Percentiles rank a stretch among this genome's conserved stretches.
Evolutionary conservation across 2,113 vertebrate species (phyloP).

Genomic region (Pterocles burchelli): DNA sequence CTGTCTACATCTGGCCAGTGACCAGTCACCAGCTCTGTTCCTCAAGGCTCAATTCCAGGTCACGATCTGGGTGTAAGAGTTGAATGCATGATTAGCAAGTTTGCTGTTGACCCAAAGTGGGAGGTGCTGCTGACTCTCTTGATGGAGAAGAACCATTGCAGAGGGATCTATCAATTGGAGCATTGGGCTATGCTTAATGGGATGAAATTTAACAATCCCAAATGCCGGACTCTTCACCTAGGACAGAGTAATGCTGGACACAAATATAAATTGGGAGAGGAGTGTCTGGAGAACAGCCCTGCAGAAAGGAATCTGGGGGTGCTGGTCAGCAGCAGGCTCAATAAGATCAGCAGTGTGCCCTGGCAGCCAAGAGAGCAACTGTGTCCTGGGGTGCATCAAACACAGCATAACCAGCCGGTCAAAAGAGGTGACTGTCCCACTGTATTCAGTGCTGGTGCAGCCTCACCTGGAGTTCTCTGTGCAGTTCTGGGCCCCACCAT

Average conservation of each 20-base stretch:
- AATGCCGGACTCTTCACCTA: background rate
- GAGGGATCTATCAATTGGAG: too few species aligned
- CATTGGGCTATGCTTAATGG: background rate
- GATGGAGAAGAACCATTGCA: background rate
- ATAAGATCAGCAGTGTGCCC: too few species aligned
- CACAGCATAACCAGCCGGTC: accelerated
- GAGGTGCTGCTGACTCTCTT: background rate
- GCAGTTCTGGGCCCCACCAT: background rate
- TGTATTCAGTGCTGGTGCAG: accelerated
- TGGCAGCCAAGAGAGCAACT: too few species aligned
- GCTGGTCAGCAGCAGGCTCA: too few species aligned
- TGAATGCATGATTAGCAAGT: background rate
- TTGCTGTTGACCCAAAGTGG: background rate
- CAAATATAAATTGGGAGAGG: background rate
- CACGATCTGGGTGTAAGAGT: background rate
- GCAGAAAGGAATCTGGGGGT: too few species aligned
- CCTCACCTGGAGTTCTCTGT: background rate
- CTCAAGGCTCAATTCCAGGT: background rate
- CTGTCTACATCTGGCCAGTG: background rate
- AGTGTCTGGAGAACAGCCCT: background rate
- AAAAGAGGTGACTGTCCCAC: accelerated
- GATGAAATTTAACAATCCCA: background rate
- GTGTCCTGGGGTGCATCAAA: background rate
- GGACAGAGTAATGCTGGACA: background rate
- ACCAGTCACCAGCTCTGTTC: background rate